These are phyloP conservation scores for Zelostemma sp. DNA, from an alignment of 1,140 invertebrate genomes.

Conservation along the genomic window DNA sequence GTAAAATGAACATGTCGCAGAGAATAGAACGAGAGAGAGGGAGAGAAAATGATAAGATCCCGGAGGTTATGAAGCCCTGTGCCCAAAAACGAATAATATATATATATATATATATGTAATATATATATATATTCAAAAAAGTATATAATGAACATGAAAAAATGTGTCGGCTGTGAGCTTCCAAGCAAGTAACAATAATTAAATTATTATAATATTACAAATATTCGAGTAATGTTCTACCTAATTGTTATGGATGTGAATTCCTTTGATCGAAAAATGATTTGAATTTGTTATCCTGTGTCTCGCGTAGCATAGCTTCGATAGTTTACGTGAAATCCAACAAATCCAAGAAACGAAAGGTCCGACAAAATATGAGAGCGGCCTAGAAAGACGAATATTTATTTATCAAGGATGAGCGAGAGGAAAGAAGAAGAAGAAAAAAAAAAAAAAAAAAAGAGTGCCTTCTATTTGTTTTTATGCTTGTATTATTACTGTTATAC, in stretches of 20 bases:
- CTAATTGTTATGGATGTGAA: conserved; percentile 64
- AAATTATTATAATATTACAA: conserved; percentile 70
- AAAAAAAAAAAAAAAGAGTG: conserved; percentile 67
- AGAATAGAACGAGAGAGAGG: conserved; percentile 34
- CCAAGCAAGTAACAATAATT: conserved; percentile 72
- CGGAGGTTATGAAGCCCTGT: conserved; percentile 55
- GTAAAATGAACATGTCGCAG: too few species aligned
- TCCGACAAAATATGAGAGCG: too few species aligned
- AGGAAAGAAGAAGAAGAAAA: too few species aligned
- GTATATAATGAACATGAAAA: conserved; percentile 62
- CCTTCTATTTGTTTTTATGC: conserved; percentile 69
- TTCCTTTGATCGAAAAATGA: conserved; percentile 62
- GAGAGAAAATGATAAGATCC: conserved; percentile 33
- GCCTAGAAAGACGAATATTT: too few species aligned
- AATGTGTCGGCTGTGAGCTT: conserved; percentile 71
- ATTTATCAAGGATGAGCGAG: conserved; percentile 61
- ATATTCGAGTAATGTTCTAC: conserved; percentile 66
- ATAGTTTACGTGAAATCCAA: conserved; percentile 52
- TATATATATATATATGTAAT: conserved; percentile 22
- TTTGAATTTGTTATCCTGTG: conserved; percentile 64
- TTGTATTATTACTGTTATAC: conserved; percentile 69
- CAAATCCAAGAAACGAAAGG: too few species aligned
- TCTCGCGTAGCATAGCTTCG: conserved; percentile 64
- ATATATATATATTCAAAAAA: conserved; percentile 42
- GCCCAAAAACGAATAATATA: conserved; percentile 56